Evolutionary conservation across 1,140 invertebrate genomes (phyloP).

Genomic region (Nephila pilipes): DNA sequence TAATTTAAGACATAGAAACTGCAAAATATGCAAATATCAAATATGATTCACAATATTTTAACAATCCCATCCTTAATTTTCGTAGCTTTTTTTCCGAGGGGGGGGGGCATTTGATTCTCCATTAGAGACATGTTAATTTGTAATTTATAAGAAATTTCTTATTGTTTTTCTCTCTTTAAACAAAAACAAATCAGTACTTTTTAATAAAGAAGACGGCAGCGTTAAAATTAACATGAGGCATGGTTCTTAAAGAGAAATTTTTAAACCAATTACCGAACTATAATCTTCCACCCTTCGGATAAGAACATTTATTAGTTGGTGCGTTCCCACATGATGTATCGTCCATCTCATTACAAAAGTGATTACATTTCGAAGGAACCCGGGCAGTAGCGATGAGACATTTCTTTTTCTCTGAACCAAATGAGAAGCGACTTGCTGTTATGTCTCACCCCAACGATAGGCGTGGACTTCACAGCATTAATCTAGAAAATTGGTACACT

Average conservation of each 20-base stretch:
- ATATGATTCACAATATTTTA: no score
- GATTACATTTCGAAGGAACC: constrained; percentile 34
- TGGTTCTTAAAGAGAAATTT: constrained; percentile 12
- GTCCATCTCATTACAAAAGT: constrained; percentile 16
- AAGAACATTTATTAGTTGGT: constrained; percentile 30
- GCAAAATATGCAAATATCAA: no score
- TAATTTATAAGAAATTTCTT: no score
- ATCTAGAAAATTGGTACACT: background rate
- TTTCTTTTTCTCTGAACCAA: background rate
- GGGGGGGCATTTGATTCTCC: no score
- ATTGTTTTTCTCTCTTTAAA: background rate
- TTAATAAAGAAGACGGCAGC: background rate
- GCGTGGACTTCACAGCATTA: constrained; percentile 31
- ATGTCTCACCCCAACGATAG: background rate
- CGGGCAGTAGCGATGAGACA: background rate
- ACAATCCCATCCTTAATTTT: no score
- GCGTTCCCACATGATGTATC: constrained; percentile 16
- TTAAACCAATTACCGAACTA: constrained; percentile 26
- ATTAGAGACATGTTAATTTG: no score
- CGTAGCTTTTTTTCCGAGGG: no score
- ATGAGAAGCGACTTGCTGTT: background rate
- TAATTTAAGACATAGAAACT: no score
- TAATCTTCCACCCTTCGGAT: background rate
- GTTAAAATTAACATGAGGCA: constrained; percentile 25
- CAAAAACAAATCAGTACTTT: background rate